A percentile compares a stretch with the other conserved stretches of the same genome.
Conservation (phyloP, 2,113 vertebrate species). For the Rhizomys pruinosus region DNA sequence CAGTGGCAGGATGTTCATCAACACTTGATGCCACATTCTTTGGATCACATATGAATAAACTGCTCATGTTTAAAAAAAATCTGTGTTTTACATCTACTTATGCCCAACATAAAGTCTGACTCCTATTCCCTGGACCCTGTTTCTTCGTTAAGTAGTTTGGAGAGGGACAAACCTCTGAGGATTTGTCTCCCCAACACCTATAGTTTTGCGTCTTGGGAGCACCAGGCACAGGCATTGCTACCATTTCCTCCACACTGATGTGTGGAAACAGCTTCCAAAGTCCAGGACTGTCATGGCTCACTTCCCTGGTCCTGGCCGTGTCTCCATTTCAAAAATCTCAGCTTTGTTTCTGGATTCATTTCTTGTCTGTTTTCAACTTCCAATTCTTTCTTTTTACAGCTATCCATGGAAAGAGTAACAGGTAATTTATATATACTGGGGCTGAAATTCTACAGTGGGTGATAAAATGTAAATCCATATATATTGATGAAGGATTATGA, state of each 20-base stretch:
- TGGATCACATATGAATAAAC: slow-evolving; percentile 9
- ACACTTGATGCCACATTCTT: neutral
- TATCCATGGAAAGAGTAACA: neutral
- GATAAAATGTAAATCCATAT: slow-evolving; percentile 36
- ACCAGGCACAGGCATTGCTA: neutral
- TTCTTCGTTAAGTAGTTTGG: neutral
- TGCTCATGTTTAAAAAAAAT: neutral
- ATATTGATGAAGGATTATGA: neutral
- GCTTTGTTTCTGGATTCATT: neutral
- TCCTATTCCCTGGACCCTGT: neutral
- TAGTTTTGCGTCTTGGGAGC: neutral
- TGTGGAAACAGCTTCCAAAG: neutral
- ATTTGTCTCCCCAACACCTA: neutral
- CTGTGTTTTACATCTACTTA: neutral
- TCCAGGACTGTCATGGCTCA: neutral
- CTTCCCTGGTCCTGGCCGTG: neutral
- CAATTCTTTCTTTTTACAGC: neutral
- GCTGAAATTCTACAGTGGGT: slow-evolving; percentile 31
- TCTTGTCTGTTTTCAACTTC: slow-evolving; percentile 26
- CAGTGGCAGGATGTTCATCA: neutral
- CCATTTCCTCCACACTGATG: neutral
- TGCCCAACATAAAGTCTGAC: neutral
- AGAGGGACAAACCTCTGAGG: slow-evolving; percentile 31
- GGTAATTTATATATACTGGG: neutral
- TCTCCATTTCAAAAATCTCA: slow-evolving; percentile 36